Percentiles rank a stretch among this genome's conserved stretches.
These are phyloP conservation scores for Mustelus asterias DNA, from an alignment of 2,113 vertebrate species.

Conservation along the genomic window DNA sequence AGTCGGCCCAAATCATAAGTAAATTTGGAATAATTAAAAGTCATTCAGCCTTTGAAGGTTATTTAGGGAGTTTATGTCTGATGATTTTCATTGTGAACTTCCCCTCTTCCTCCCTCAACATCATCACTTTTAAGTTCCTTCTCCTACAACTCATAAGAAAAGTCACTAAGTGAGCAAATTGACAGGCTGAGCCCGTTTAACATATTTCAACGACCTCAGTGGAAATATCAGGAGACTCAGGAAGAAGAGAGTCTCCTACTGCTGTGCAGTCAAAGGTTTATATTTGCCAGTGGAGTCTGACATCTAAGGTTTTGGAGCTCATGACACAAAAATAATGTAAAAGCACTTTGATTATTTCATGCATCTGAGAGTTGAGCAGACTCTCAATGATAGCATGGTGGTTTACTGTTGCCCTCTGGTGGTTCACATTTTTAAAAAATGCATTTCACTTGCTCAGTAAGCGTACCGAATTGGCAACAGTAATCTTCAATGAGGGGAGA, in stretches of 20 bases:
- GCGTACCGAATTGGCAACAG: background rate
- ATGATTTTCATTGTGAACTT: background rate
- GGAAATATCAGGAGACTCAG: background rate
- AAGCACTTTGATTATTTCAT: background rate
- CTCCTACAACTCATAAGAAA: background rate
- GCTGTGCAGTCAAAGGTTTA: background rate
- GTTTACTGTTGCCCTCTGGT: slow-evolving; percentile 21
- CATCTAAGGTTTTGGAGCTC: background rate
- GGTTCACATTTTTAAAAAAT: background rate
- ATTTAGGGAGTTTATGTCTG: background rate
- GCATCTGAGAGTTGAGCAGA: background rate
- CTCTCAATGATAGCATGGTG: background rate
- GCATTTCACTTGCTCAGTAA: background rate
- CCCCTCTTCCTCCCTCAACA: background rate
- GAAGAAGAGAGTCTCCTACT: background rate
- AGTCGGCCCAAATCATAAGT: background rate
- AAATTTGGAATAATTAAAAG: background rate
- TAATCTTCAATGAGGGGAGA: background rate
- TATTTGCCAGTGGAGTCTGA: background rate
- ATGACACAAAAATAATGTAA: background rate
- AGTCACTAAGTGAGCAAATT: background rate
- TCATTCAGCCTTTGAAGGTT: background rate
- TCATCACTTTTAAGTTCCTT: background rate
- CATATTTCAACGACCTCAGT: background rate
- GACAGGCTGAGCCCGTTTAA: background rate